Conservation (phyloP, 2,888 invertebrate species). For the Oscheius sp. region DNA sequence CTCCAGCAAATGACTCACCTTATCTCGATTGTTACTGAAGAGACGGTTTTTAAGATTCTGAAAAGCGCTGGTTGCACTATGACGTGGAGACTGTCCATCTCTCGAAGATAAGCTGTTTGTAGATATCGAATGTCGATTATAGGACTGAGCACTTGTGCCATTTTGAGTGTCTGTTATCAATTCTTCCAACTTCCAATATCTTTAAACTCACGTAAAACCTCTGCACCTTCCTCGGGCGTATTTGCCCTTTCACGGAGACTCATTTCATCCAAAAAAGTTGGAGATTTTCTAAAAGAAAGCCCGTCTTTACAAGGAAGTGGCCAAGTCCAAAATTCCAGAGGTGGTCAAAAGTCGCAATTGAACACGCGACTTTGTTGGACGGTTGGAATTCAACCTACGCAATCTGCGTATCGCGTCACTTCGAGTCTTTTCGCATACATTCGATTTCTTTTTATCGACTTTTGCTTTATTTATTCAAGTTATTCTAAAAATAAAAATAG, state of each 20-base stretch:
- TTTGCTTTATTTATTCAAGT: no score
- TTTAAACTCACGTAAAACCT: not conserved
- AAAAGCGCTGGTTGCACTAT: not conserved
- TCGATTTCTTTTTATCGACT: no score
- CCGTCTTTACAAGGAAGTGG: no score
- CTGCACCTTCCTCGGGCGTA: not conserved
- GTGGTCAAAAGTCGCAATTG: no score
- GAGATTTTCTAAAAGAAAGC: no score
- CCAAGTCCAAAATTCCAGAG: no score
- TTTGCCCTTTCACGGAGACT: slow-evolving; percentile 4
- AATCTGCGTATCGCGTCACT: no score
- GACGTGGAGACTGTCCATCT: slow-evolving; percentile 21
- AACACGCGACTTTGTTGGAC: no score
- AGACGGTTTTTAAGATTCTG: not conserved
- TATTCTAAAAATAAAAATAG: no score
- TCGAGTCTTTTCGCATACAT: no score
- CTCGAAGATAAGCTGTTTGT: slow-evolving; percentile 10
- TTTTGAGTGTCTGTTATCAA: not conserved
- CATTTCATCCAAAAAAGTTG: slow-evolving; percentile 2
- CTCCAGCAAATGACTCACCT: not conserved
- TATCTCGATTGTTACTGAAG: slow-evolving; percentile 13
- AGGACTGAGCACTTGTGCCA: not conserved
- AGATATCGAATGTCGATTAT: slow-evolving; percentile 1
- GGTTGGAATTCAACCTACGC: no score
- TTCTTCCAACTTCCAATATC: not conserved